Base-by-base conservation (phyloP, 35 echinoderm and acorn worm species). In the Heliocidaris tuberculata region DNA sequence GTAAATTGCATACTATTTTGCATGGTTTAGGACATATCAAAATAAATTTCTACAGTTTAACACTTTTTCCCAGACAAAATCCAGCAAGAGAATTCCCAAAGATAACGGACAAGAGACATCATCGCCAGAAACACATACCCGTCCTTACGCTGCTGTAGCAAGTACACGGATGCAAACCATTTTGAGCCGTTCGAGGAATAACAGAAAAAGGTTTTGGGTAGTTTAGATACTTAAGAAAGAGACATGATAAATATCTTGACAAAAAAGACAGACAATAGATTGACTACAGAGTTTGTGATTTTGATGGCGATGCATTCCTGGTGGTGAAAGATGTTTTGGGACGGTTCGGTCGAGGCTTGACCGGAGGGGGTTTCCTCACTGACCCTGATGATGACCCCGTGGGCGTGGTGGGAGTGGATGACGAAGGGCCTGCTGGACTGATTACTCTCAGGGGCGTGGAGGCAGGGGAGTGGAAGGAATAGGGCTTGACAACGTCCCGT, bases 271-370 rank as follows among this genome's bases (percentile, higher is more conserved):
- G 50, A 59, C 2, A 59, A 16, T 48, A 93, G 0, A 93, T n/a
- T 42, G 2, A 48, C 50, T 93, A 93, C 13, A 93, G 91, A 17
- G 91, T 93, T 59, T 93, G 91, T 49, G 91, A 93, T 59, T 93
- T 48, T 12, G 88, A 42, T 11, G 88, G 56, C 42, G 54, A 47
- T 29, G 88, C 15, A 61, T 56, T 95, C 16, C 94, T 88, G 30
- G 94, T 91, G 6, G 2, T 93, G 88, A 90, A 95, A 30, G 94
- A 95, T 32, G 94, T 88, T 88, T 91, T 59, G 88, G 94, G 94
- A 16, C 94, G 86, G 54, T 88, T 49, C 17, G 94, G 94, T 29
- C 94, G 59, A 30, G 94, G 94, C 30, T 92, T 95, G 42, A 95
- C 94, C 12, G 94, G 86, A 2, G 94, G 94, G 9, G 94, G 94